Evolutionary conservation across 2,888 invertebrate genomes (phyloP), one percentile per base, ranked within the genome.

Genomic region (Cephus runcator): DNA sequence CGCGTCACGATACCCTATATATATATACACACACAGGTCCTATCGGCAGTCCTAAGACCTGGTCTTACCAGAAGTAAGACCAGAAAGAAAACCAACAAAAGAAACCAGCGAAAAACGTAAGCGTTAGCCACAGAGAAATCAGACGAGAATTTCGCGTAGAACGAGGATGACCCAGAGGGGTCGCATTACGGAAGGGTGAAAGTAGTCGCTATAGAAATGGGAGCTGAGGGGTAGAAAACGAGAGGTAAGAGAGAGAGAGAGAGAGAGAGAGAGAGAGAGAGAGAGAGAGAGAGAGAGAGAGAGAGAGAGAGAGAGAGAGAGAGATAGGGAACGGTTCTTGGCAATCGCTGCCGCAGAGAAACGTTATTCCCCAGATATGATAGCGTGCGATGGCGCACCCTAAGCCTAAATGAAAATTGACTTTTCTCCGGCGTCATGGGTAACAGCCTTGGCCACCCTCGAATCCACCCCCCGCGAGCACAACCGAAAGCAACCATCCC

Each of bases 381-480:
- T 87, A 85, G 87, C 86, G 85, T 87, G 87, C 80, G 23, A 56
- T 81, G 84, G 84, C 87, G 84, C 87, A 80, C 88, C 87, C 85
- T 87, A 85, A 87, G 82, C 85, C 84, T 82, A 86, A 87, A 88
- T 87, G 87, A 87, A 87, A 87, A 87, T 87, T 87, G 87, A 88
- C 87, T 88, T 85, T 84, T 83, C 80, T 79, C 81, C 79, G 82
- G 81, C 79, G 78, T 78, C 81, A 81, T 69, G 74, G 80, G 80
- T 56, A 56, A 56, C 56, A 82, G 82, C 83, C 81, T 82, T 80
- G 79, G 78, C 82, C 78, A 79, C 79, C 77, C 81, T 79, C 12
- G 79, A 77, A 78, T 77, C 80, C 81, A 79, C 81, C 79, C 79
- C 79, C 75, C 78, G 33, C 31, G 71, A 71, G 71, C 71, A 34